Evolutionary conservation across 2,888 invertebrate species (phyloP), one percentile per base, ranked within the genome.

Genomic region (Malachius bipustulatus): DNA sequence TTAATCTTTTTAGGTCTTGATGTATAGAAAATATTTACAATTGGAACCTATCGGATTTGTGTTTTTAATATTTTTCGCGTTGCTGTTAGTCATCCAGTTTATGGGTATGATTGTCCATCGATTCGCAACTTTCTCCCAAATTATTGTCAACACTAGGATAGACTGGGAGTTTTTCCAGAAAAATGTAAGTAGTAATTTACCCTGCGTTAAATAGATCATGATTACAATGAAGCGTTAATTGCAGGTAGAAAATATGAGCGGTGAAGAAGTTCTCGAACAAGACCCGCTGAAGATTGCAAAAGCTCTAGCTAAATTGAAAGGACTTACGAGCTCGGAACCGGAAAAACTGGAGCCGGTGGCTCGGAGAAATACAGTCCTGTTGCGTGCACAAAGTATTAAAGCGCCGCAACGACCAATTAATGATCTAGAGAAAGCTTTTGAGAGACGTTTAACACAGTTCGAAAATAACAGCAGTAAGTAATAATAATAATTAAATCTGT

Each of bases 271-370:
- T 34, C 67, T 88, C 45, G 81, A 84, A 54, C 83, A 82, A 63
- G 85, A 91, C 65, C 89, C 89, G 29, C 82, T 91, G 50, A 87
- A 88, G 56, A 84, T 90, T 52, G 89, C 85, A 0, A 77, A 82
- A 56, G 80, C 87, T 54, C 63, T 91, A 39, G 89, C 89, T 59
- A 75, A 81, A 54, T 59, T 88, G 37, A 80, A 81, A 53, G 85
- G 82, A 16, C 72, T 84, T 44, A 62, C 62, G 30, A 82, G 81
- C 10, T 81, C 82, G 50, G 82, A 84, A 51, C 85, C 85, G 47
- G 82, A 82, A 51, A 82, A 82, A 29, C 80, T 81, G 6, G 79
- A 78, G 1, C 77, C 79, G 50, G 74, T 77, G 34, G 82, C 80
- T n/a, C 68, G 82, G 49, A 70, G 89, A 52, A 80, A 82, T 56